Conservation (phyloP, 1,140 invertebrate species). For the Xylocopa sonorina region DNA sequence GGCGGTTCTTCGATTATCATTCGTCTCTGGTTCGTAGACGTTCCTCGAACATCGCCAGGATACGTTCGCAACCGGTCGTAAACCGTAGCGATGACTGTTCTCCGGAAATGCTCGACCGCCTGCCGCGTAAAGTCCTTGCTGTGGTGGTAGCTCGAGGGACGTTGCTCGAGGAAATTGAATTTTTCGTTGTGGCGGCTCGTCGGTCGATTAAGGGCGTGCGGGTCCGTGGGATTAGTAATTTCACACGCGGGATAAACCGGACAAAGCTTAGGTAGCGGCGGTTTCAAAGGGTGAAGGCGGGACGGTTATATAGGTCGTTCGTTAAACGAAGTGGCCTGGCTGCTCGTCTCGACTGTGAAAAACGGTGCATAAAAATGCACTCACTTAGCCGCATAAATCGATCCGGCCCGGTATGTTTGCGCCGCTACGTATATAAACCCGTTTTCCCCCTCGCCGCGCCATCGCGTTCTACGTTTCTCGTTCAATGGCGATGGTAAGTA, state of each 20-base stretch:
- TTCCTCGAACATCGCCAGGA: too few relatives aligned
- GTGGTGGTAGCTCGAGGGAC: too few relatives aligned
- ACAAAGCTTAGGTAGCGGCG: conserved; percentile 9
- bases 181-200: background rate
- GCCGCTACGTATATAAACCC: conserved; percentile 59
- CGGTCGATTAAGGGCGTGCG: background rate
- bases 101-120: too few relatives aligned
- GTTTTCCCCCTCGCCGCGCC: background rate
- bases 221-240: background rate
- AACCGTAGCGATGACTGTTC: too few relatives aligned
- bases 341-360: conserved; percentile 62
- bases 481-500: conserved; percentile 35
- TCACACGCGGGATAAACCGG: background rate
- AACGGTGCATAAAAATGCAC: conserved; percentile 68
- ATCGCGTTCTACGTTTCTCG: background rate
- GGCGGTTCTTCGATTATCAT: too few relatives aligned
- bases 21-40: too few relatives aligned
- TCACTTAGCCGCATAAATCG: conserved; percentile 68
- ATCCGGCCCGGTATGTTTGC: conserved; percentile 62
- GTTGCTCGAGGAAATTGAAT: too few relatives aligned
- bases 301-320: conserved; percentile 34
- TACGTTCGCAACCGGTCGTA: too few relatives aligned
- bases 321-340: conserved; percentile 58
- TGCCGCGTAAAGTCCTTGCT: too few relatives aligned
- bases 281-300: background rate